A percentile compares a stretch with the other conserved stretches of the same genome.
Evolutionary conservation across 2,797 vertebrate genomes (phyloP).

Genomic region (Lepilemur ruficaudatus): DNA sequence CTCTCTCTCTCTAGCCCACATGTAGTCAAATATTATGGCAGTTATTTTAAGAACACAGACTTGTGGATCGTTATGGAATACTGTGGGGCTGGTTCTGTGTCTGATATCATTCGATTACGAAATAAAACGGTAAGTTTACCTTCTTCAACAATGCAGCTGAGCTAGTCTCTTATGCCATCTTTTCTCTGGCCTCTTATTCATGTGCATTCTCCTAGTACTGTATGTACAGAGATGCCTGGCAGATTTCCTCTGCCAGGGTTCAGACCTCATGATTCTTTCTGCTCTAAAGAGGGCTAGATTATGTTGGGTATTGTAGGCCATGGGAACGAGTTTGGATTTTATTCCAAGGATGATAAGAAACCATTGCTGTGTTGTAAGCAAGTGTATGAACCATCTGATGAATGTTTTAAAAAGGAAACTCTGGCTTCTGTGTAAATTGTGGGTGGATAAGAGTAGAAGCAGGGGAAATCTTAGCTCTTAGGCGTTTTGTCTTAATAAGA

Average conservation of each 20-base stretch:
- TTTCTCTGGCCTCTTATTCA: background rate
- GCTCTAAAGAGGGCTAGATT: background rate
- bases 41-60: constrained; percentile 98
- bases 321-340: background rate
- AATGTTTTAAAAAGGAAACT: background rate
- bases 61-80: constrained; percentile 99
- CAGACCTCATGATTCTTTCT: background rate
- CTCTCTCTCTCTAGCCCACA: constrained; percentile 68
- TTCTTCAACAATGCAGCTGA: background rate
- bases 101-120: constrained; percentile 94
- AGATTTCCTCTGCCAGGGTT: background rate
- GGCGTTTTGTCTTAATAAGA: background rate
- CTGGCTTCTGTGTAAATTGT: background rate
- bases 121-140: constrained; percentile 92
- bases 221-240: background rate
- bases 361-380: background rate
- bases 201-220: background rate
- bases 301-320: background rate
- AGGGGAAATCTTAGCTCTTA: background rate
- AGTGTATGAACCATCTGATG: background rate
- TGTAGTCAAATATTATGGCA: constrained; percentile 93
- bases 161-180: background rate
- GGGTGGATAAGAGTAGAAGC: background rate
- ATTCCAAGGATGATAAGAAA: background rate
- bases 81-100: constrained; percentile 95